Percentiles rank a stretch among this genome's conserved stretches.
These are phyloP conservation scores for Rhinoderma darwinii DNA, from an alignment of 2,113 vertebrate genomes.

Conservation along the genomic window DNA sequence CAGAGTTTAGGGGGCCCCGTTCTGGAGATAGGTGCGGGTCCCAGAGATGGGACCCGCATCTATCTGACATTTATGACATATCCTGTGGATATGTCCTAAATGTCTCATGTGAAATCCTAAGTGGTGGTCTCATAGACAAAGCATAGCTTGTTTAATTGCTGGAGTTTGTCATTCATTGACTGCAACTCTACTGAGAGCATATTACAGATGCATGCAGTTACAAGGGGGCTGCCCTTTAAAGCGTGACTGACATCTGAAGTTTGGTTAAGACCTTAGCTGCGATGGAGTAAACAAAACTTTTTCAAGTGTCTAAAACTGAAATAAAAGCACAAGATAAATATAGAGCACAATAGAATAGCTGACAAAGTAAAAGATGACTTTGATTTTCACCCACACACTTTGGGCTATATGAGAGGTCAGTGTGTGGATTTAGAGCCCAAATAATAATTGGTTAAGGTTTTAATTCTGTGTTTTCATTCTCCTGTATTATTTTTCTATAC, in stretches of 20 bases:
- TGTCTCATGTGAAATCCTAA: no score
- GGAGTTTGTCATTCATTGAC: no score
- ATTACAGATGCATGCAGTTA: background rate
- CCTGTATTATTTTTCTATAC: background rate
- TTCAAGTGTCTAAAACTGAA: background rate
- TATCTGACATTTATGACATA: no score
- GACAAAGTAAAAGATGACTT: background rate
- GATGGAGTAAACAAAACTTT: background rate
- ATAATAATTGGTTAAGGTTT: conserved; percentile 11
- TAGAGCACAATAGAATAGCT: background rate
- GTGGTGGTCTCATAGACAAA: no score
- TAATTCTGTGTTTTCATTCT: conserved; percentile 4
- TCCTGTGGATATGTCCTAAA: no score
- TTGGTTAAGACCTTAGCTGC: background rate
- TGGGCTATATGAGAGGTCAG: conserved; percentile 7
- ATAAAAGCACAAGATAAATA: background rate
- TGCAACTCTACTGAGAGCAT: no score
- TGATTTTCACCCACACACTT: background rate
- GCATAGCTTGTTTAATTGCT: no score
- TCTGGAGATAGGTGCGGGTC: no score
- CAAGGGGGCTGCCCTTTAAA: background rate
- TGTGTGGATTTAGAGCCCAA: background rate
- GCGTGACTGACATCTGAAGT: background rate
- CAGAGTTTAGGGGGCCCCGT: no score
- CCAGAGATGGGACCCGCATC: no score